These are phyloP conservation scores for Pangasius sanitwongsei DNA, from an alignment of 2,797 vertebrate species.

Conservation along the genomic window DNA sequence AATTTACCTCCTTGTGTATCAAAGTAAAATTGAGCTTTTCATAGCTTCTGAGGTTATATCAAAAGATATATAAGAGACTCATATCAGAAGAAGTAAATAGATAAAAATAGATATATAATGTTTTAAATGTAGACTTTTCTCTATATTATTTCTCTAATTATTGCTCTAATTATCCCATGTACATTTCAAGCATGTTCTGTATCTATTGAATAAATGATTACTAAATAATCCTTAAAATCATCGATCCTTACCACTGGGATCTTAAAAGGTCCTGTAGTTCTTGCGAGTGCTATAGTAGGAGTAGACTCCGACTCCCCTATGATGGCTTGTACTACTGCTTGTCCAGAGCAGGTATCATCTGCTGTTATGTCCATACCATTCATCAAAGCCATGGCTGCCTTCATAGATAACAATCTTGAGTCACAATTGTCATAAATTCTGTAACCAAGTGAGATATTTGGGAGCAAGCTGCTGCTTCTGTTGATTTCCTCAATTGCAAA, in stretches of 20 bases:
- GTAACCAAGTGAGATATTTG: constrained; percentile 55
- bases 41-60: neutral
- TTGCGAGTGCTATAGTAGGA: constrained; percentile 71
- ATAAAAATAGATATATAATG: neutral
- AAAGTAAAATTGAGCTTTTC: neutral
- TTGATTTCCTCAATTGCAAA: constrained; percentile 59
- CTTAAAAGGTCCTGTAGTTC: constrained; percentile 70
- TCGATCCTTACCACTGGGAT: constrained; percentile 72
- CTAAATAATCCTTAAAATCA: neutral
- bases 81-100: neutral
- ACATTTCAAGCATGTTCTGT: neutral
- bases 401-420: constrained; percentile 52
- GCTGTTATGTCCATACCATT: constrained; percentile 52
- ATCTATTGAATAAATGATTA: neutral
- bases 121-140: neutral
- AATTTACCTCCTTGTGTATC: neutral
- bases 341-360: constrained; percentile 59
- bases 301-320: constrained; percentile 76
- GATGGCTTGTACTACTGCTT: constrained; percentile 71
- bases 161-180: neutral
- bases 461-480: constrained; percentile 52
- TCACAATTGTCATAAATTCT: constrained; percentile 55
- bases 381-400: constrained; percentile 51
- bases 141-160: neutral
- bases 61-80: neutral